Conservation (phyloP, 2,113 vertebrate species). For the Atrichornis clamosus region DNA sequence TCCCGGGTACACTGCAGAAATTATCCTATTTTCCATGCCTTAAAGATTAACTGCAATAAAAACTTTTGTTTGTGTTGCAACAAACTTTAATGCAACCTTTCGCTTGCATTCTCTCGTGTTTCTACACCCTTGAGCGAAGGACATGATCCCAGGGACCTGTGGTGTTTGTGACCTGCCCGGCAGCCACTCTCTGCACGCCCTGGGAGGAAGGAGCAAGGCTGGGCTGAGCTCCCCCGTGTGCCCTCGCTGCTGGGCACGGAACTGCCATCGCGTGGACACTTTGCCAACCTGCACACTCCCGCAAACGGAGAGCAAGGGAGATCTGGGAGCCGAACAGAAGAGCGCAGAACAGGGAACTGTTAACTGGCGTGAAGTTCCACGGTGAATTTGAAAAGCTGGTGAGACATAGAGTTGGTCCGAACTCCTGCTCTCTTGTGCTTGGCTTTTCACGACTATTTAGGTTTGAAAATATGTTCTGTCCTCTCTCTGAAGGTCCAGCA, state of each 20-base stretch:
- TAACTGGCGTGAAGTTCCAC: background rate
- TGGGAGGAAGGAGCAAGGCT: background rate
- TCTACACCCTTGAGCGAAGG: background rate
- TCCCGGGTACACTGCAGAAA: background rate
- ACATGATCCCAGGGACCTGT: background rate
- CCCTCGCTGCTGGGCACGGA: background rate
- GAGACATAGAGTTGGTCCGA: background rate
- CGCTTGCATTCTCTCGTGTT: background rate
- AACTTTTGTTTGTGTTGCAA: background rate
- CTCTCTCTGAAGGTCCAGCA: background rate
- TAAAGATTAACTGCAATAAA: background rate
- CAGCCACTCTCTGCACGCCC: accelerated
- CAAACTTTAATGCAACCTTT: background rate
- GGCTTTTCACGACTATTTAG: background rate
- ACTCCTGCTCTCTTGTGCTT: background rate
- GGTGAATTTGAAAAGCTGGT: background rate
- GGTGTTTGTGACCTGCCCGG: background rate
- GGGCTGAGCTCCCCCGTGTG: background rate
- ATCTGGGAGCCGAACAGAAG: background rate
- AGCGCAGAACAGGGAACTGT: background rate
- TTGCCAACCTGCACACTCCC: background rate
- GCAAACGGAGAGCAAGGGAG: background rate
- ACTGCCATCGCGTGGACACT: background rate
- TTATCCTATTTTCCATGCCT: background rate
- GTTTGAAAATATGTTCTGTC: background rate